A percentile compares a stretch with the other conserved stretches of the same genome.
Conservation (phyloP, 2,113 vertebrate species). For the Ctenomys sociabilis region DNA sequence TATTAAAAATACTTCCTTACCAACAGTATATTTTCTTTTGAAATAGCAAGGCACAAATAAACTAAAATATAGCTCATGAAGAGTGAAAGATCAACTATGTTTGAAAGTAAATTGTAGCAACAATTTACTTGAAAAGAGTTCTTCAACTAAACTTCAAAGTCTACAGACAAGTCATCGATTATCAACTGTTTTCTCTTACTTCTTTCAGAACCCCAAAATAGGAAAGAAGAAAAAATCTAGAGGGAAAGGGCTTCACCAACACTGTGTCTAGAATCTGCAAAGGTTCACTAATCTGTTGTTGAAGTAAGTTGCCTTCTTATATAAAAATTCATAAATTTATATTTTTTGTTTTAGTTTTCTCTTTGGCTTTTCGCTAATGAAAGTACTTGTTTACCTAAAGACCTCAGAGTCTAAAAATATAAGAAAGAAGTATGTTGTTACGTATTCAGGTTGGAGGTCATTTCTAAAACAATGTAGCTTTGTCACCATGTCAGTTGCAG, state of each 20-base stretch:
- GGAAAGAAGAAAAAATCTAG: not conserved
- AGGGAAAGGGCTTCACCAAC: not conserved
- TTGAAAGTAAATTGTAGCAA: constrained; percentile 20
- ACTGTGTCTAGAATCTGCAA: not conserved
- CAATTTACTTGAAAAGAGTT: constrained; percentile 1
- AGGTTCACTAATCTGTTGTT: not conserved
- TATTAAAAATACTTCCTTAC: constrained; percentile 6
- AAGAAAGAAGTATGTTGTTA: not conserved
- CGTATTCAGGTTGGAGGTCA: not conserved
- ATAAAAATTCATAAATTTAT: not conserved
- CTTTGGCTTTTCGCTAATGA: not conserved
- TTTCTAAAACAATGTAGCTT: constrained; percentile 32
- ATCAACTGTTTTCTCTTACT: not conserved
- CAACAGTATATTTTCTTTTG: not conserved
- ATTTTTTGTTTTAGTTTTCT: not conserved
- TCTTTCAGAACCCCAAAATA: not conserved
- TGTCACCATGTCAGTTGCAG: not conserved
- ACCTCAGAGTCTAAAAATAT: not conserved
- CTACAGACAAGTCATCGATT: not conserved
- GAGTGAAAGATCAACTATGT: not conserved
- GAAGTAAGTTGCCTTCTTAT: not conserved
- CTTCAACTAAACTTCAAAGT: not conserved
- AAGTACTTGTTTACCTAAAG: not conserved
- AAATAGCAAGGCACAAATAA: constrained; percentile 22
- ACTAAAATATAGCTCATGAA: constrained; percentile 42